phyloP scores from a whole-genome alignment of 2,888 invertebrate genomes.

The Trichopria drosophilae region DNA sequence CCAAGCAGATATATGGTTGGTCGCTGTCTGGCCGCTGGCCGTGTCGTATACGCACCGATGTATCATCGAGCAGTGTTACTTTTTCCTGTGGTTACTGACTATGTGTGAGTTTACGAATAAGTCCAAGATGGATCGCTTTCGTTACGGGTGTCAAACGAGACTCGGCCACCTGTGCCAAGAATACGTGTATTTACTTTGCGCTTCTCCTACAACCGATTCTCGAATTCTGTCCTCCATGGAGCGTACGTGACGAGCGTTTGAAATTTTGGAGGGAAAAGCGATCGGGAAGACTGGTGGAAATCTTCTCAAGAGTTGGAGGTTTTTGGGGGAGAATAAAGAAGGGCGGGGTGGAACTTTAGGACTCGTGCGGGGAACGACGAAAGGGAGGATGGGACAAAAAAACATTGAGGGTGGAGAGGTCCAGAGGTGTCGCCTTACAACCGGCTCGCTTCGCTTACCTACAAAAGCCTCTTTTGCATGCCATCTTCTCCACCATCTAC shows the following conservation, averaged over 20 bases:
- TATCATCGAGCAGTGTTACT: too few species aligned
- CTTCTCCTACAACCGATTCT: too few species aligned
- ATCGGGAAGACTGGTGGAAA: slow-evolving; percentile 10
- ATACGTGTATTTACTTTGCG: too few species aligned
- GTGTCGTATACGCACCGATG: too few species aligned
- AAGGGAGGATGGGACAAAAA: slow-evolving; percentile 25
- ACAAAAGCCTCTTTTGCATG: slow-evolving; percentile 58
- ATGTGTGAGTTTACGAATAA: too few species aligned
- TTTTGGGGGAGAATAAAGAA: slow-evolving; percentile 3
- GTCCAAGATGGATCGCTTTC: too few species aligned
- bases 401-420: slow-evolving; percentile 37
- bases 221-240: too few species aligned
- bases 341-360: slow-evolving; percentile 2
- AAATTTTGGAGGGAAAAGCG: slow-evolving; percentile 33
- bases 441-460: slow-evolving; percentile 57
- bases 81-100: too few species aligned
- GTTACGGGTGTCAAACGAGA: too few species aligned
- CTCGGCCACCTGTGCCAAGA: too few species aligned
- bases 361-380: slow-evolving; percentile 30
- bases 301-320: slow-evolving; percentile 11
- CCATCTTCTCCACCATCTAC: slow-evolving; percentile 58
- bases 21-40: too few species aligned
- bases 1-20: slow-evolving; percentile 57
- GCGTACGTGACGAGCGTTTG: slow-evolving; percentile 43
- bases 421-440: slow-evolving; percentile 59